A percentile compares a stretch with the other conserved stretches of the same genome.
phyloP scores from a whole-genome alignment of 1,140 invertebrate species.

The Lineus longissimus region DNA sequence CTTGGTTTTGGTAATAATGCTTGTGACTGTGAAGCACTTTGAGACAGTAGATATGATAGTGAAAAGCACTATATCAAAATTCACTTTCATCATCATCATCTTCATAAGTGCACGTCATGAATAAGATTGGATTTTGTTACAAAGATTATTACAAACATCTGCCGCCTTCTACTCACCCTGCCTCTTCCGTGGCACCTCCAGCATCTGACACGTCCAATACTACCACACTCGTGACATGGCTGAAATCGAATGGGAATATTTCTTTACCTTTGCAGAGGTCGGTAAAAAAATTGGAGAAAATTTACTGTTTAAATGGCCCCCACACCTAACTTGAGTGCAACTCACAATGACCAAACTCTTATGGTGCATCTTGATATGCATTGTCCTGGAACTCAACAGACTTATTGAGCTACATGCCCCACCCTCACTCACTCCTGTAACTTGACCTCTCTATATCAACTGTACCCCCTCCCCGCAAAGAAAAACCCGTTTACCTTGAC shows the following conservation, averaged over 20 bases:
- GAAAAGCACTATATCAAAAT: too few relatives aligned
- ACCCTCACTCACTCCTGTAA: too few relatives aligned
- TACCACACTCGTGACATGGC: slow-evolving; percentile 59
- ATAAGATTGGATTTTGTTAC: too few relatives aligned
- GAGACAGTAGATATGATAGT: too few relatives aligned
- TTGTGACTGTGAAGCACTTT: too few relatives aligned
- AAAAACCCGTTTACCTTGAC: slow-evolving; percentile 50
- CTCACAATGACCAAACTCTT: neutral
- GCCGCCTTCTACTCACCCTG: slow-evolving; percentile 57
- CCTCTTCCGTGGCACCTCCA: slow-evolving; percentile 58
- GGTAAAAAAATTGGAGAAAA: slow-evolving; percentile 3
- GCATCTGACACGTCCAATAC: slow-evolving; percentile 57
- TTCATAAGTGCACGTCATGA: too few relatives aligned
- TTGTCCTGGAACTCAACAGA: neutral
- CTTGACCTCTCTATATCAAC: too few relatives aligned
- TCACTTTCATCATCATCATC: too few relatives aligned
- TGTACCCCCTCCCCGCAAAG: neutral
- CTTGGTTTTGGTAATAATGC: too few relatives aligned
- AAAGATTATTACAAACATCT: too few relatives aligned
- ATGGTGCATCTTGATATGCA: neutral
- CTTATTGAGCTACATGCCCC: neutral
- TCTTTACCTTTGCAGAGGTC: too few relatives aligned
- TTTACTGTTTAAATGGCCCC: neutral
- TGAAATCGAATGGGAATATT: too few relatives aligned
- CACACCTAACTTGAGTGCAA: neutral